phyloP scores from a whole-genome alignment of 2,888 invertebrate genomes.

The Ichneumoninae sp. region DNA sequence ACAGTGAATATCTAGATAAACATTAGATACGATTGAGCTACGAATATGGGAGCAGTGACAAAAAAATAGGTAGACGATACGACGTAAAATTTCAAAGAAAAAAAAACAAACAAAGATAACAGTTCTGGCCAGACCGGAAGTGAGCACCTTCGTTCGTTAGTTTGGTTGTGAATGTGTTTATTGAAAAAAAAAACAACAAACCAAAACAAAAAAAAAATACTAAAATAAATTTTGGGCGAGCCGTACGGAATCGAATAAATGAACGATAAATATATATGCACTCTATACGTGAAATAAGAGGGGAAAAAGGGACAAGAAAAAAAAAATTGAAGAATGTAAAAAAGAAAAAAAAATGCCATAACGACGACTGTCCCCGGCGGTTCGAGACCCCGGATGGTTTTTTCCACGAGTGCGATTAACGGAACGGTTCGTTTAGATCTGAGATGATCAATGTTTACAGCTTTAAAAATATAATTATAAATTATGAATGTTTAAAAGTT shows the following conservation, averaged over 20 bases:
- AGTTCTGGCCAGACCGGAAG: constrained; percentile 65
- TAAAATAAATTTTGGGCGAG: constrained; percentile 70
- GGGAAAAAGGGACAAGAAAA: not conserved
- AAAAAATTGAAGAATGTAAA: constrained; percentile 1
- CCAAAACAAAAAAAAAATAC: constrained; percentile 8
- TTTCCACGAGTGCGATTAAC: constrained; percentile 65
- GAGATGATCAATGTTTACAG: constrained; percentile 37
- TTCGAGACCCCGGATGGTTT: constrained; percentile 54
- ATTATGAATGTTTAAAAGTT: constrained; percentile 19
- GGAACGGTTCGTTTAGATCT: constrained; percentile 58
- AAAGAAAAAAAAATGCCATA: constrained; percentile 29
- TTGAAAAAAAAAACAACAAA: constrained; percentile 25
- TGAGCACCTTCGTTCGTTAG: constrained; percentile 72
- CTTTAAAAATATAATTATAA: not conserved
- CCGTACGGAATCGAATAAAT: constrained; percentile 19
- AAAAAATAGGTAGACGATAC: constrained; percentile 19
- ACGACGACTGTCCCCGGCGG: constrained; percentile 50
- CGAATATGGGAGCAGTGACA: constrained; percentile 46
- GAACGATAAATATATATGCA: constrained; percentile 23
- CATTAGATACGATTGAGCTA: constrained; percentile 68
- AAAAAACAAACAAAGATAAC: constrained; percentile 17
- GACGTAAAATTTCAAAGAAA: constrained; percentile 1
- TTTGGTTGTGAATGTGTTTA: constrained; percentile 74
- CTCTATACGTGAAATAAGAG: constrained; percentile 8
- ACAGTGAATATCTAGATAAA: constrained; percentile 67